Evolutionary conservation across 1,140 invertebrate genomes (phyloP), one percentile per base, ranked within the genome.

Genomic region (Brachystomella parvula): DNA sequence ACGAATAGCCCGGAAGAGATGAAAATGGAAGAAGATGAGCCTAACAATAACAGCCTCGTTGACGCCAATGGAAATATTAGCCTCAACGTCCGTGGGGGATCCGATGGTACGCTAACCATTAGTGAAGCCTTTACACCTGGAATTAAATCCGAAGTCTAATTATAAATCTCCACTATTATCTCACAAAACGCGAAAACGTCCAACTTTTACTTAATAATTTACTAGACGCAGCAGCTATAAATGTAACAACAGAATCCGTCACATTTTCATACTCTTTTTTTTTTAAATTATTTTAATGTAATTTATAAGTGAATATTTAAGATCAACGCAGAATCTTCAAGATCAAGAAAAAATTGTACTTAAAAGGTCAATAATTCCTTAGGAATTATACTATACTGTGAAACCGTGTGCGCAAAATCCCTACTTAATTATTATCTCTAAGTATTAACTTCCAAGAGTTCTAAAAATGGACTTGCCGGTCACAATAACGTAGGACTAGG

Each of bases 51-150:
- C 49, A 68, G 35, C 21, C 30, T 71, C 12, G 59, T 70, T 3
- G 72, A 73, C 35, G 69, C 69, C 3, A 71, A 73, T 58, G 68
- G 68, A 17, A 73, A 73, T 30, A 65, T 70, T 26, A 71, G 66
- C 56, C 59, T 71, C 31, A 71, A 69, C 56, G 59, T 73, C 58
- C 64, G 72, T 0, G 65, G 70, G 2, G 67, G 67, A n/a, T 64
- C 64, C 17, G 72, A 73, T 66, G 72, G 72, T 31, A 71, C 69
- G 3, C 60, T 73, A 9, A 73, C 69, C 49, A 73, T 73, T 63
- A 71, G 69, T 2, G 71, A 73, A 67, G 71, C 71, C 1, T 64
- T 60, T 53, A 63, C 33, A 3, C 58, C 58, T n/a, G 19, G 32
- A 9, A 31, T 60, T n/a, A 60, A 60, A 60, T 15, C 58, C 9